phyloP scores from a whole-genome alignment of 2,797 vertebrate genomes.

The Brachymystax lenok region DNA sequence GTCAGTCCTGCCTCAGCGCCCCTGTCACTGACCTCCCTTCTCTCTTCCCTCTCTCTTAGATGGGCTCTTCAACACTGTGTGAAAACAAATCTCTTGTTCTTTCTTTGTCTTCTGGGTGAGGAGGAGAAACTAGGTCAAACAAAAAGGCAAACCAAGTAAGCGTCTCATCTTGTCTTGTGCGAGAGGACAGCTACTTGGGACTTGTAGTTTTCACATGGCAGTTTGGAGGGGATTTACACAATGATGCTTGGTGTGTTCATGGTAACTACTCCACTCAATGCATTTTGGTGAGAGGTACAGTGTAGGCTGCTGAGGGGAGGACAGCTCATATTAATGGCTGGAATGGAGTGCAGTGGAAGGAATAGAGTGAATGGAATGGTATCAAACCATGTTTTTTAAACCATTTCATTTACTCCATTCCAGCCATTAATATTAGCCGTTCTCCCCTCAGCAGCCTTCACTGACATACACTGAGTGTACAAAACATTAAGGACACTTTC shows the following conservation, averaged over 20 bases:
- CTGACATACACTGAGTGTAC: no score
- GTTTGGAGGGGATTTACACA: not conserved
- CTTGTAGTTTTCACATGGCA: not conserved
- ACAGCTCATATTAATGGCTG: no score
- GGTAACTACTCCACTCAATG: not conserved
- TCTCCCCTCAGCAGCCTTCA: no score
- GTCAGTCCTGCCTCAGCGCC: slow-evolving; percentile 17
- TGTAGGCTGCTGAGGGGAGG: no score
- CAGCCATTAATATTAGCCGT: no score
- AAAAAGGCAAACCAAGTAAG: not conserved
- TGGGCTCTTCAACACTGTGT: not conserved
- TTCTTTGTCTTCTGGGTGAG: not conserved
- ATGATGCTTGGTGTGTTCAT: not conserved
- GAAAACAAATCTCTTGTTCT: not conserved
- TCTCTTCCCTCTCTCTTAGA: not conserved
- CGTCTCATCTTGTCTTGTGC: not conserved
- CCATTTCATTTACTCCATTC: no score
- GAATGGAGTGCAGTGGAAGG: no score
- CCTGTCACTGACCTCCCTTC: slow-evolving; percentile 18
- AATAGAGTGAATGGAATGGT: no score
- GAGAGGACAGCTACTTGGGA: not conserved
- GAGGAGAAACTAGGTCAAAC: not conserved
- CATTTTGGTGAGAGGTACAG: not conserved
- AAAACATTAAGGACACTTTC: no score
- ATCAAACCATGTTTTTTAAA: no score